Evolutionary conservation across 1,140 invertebrate species (phyloP).

Genomic region (Drosophila hydei): DNA sequence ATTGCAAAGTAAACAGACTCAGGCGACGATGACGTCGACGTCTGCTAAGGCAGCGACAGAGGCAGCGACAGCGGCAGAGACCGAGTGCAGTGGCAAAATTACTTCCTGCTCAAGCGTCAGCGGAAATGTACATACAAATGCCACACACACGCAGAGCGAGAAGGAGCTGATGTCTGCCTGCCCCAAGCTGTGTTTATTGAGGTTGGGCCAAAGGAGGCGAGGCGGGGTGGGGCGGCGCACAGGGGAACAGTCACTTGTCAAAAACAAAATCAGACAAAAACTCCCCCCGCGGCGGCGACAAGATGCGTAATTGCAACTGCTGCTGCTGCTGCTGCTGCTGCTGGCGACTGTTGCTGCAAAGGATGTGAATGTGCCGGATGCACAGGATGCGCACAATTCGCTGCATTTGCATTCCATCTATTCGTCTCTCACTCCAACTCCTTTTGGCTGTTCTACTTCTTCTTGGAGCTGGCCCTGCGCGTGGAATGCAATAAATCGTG

Average conservation of each 20-base stretch:
- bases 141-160: slow-evolving; percentile 30
- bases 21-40: slow-evolving; percentile 19
- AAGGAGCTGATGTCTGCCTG: slow-evolving; percentile 35
- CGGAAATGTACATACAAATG: slow-evolving; percentile 80
- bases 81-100: slow-evolving; percentile 65
- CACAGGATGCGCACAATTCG: slow-evolving; percentile 55
- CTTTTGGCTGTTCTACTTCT: neutral
- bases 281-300: slow-evolving; percentile 63
- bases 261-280: slow-evolving; percentile 81
- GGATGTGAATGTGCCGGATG: slow-evolving; percentile 53
- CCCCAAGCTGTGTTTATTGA: slow-evolving; percentile 15
- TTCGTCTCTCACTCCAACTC: slow-evolving; percentile 9
- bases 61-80: slow-evolving; percentile 8
- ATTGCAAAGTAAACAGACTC: slow-evolving; percentile 79
- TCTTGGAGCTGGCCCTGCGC: slow-evolving; percentile 8
- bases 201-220: slow-evolving; percentile 4
- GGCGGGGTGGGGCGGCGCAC: neutral
- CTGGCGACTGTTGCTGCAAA: slow-evolving; percentile 55
- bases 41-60: slow-evolving; percentile 6
- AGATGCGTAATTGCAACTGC: slow-evolving; percentile 76
- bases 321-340: neutral
- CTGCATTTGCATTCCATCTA: slow-evolving; percentile 46
- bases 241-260: slow-evolving; percentile 66
- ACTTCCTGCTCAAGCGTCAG: slow-evolving; percentile 77
- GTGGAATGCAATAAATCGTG: slow-evolving; percentile 74